These are phyloP conservation scores for Stylophora pistillata DNA, from an alignment of 64 coral and sea anemone species.

Conservation along the genomic window DNA sequence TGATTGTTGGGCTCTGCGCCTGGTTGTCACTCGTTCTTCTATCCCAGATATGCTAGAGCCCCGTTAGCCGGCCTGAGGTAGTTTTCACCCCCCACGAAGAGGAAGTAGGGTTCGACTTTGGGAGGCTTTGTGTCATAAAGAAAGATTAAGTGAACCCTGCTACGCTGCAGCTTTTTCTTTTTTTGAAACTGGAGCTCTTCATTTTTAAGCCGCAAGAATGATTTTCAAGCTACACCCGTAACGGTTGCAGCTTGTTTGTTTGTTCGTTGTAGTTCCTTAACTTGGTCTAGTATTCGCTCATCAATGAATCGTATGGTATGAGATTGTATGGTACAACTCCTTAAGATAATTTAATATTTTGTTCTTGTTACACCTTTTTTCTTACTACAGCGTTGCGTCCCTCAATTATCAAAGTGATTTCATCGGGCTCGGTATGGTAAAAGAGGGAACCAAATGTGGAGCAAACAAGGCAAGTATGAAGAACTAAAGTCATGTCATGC, in stretches of 20 bases:
- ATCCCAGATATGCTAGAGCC: not conserved
- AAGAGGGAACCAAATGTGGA: constrained; percentile 42
- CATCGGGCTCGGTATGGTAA: constrained; percentile 45
- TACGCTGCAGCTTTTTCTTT: not conserved
- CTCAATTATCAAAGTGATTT: constrained; percentile 26
- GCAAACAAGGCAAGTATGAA: constrained; percentile 16
- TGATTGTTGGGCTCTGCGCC: not conserved
- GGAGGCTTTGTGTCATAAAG: not conserved
- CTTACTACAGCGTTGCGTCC: not conserved
- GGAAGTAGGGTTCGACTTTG: not conserved
- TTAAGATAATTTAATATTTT: not conserved
- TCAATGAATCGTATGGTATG: too few species aligned
- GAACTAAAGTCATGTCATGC: not conserved
- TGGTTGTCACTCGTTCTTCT: not conserved
- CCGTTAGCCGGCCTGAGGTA: not conserved
- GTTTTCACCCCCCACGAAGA: not conserved
- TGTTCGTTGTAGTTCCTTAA: too few species aligned
- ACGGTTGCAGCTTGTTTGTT: too few species aligned
- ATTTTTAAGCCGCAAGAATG: too few species aligned
- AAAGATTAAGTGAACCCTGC: not conserved
- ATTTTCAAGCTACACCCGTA: too few species aligned
- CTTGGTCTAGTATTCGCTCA: too few species aligned
- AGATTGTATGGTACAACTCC: too few species aligned
- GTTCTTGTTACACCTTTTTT: not conserved
- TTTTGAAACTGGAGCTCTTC: too few species aligned